phyloP scores from a whole-genome alignment of 1,140 invertebrate genomes.

The Pollicipes pollicipes region DNA sequence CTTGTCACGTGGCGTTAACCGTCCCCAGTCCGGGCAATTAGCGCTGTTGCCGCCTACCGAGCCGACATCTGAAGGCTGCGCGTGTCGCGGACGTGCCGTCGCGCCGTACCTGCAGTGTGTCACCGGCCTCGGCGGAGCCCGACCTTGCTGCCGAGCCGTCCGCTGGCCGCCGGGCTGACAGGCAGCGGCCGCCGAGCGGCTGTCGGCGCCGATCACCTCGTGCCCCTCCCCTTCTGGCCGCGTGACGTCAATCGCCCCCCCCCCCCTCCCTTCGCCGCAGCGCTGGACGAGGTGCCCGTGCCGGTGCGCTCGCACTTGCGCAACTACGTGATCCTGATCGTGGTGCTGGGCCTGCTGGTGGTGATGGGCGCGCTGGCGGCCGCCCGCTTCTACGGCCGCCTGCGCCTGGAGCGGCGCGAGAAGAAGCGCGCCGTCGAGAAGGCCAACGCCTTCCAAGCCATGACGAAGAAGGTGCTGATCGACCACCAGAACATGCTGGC shows the following conservation, averaged over 20 bases:
- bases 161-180: too few species aligned
- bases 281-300: neutral
- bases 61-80: too few species aligned
- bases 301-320: neutral
- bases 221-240: slow-evolving; percentile 8
- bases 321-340: slow-evolving; percentile 8
- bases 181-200: too few species aligned
- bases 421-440: slow-evolving; percentile 15
- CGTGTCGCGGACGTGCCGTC: too few species aligned
- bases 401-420: slow-evolving; percentile 16
- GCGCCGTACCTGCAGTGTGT: neutral
- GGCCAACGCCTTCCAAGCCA: slow-evolving; percentile 8
- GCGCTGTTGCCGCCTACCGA: too few species aligned
- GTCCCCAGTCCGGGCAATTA: too few species aligned
- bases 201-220: neutral
- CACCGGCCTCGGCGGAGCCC: slow-evolving; percentile 4
- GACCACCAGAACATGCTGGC: slow-evolving; percentile 16
- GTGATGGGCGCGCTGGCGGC: slow-evolving; percentile 8
- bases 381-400: slow-evolving; percentile 13
- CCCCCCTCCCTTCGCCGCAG: neutral
- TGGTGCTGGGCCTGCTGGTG: slow-evolving; percentile 12
- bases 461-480: slow-evolving; percentile 14
- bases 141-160: neutral
- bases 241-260: neutral
- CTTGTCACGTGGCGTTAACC: too few species aligned